A percentile compares a stretch with the other conserved stretches of the same genome.
Conservation (phyloP, 2,888 invertebrate species). For the Zhuqinia jingwanae region DNA sequence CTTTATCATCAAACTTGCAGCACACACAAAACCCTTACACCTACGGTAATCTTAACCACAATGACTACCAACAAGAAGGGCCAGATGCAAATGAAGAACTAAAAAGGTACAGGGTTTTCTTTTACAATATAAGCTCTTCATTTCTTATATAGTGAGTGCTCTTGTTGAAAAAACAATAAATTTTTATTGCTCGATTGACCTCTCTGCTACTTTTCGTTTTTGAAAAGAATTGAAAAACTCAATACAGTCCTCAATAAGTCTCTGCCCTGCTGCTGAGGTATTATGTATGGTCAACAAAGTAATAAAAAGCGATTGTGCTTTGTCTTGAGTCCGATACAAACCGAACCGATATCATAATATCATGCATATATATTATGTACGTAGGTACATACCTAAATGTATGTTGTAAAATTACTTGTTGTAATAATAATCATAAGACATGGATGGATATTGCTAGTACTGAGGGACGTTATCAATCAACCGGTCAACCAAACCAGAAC, state of each 20-base stretch:
- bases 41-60: slow-evolving; percentile 15
- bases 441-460: neutral
- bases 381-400: neutral
- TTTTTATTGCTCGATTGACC: slow-evolving; percentile 50
- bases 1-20: too few species aligned
- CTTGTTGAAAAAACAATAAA: neutral
- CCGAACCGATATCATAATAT: too few species aligned
- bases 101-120: too few species aligned
- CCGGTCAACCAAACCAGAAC: slow-evolving; percentile 33
- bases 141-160: too few species aligned
- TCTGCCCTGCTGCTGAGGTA: too few species aligned
- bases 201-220: slow-evolving; percentile 17
- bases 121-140: too few species aligned
- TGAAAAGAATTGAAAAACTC: neutral
- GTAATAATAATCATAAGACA: neutral
- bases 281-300: slow-evolving; percentile 16
- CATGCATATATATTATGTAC: too few species aligned
- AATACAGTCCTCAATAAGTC: too few species aligned
- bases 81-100: too few species aligned
- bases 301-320: neutral
- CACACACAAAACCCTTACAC: too few species aligned
- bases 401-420: too few species aligned
- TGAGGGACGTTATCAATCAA: slow-evolving; percentile 15
- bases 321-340: neutral
- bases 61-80: slow-evolving; percentile 10